Evolutionary conservation across 2,888 invertebrate genomes (phyloP).

Genomic region (Harpagoxenus sublaevis): DNA sequence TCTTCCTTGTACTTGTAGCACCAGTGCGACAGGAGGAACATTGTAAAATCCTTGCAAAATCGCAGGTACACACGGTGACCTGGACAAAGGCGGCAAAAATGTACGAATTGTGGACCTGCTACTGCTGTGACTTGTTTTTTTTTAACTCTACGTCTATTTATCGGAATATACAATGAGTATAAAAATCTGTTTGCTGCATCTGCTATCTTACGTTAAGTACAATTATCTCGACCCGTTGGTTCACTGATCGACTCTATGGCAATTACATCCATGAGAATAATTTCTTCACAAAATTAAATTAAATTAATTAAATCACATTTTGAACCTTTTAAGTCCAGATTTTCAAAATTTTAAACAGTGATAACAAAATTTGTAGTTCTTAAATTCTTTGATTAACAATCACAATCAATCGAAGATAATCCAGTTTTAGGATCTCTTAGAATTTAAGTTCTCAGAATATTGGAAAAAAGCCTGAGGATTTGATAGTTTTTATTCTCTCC

Average conservation of each 20-base stretch:
- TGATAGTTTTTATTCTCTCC: background rate
- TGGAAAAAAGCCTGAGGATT: background rate
- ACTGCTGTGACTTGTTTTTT: background rate
- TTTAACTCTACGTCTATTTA: background rate
- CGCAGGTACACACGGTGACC: background rate
- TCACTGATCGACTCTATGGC: background rate
- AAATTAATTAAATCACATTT: background rate
- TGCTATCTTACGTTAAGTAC: conserved; percentile 48
- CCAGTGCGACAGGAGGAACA: conserved; percentile 19
- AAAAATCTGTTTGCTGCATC: conserved; percentile 40
- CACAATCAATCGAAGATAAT: background rate
- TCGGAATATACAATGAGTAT: conserved; percentile 31
- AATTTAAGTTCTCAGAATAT: background rate
- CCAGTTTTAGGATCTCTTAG: background rate
- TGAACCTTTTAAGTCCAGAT: background rate
- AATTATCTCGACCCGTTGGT: background rate
- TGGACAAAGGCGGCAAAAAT: background rate
- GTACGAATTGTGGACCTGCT: background rate
- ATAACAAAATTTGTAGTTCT: background rate
- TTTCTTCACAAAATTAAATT: background rate
- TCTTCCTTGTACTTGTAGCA: conserved; percentile 53
- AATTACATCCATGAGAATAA: background rate
- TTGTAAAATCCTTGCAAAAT: conserved; percentile 15
- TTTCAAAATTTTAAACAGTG: background rate
- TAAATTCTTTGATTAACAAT: background rate